These are phyloP conservation scores for Phalanger gymnotis DNA, from an alignment of 2,797 vertebrate species.

Conservation along the genomic window DNA sequence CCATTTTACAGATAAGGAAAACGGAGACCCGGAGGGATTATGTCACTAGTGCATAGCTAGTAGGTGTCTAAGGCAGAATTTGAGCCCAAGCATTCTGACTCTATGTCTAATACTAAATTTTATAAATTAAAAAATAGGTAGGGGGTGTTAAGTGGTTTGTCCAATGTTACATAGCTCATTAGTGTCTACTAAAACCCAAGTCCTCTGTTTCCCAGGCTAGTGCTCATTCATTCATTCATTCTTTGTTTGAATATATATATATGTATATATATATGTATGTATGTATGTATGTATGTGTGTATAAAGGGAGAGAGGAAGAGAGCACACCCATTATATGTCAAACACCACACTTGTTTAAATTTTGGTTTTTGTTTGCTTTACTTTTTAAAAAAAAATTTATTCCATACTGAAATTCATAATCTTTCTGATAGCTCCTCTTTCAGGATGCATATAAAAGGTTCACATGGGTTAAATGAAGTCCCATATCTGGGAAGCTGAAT, in stretches of 20 bases:
- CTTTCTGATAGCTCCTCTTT: neutral
- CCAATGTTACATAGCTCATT: neutral
- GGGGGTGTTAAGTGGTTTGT: neutral
- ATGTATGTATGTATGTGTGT: neutral
- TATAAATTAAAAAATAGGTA: neutral
- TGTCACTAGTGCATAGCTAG: conserved; percentile 13
- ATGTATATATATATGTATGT: neutral
- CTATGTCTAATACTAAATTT: neutral
- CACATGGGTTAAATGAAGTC: neutral
- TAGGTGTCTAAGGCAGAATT: neutral
- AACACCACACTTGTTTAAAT: neutral
- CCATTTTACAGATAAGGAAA: neutral
- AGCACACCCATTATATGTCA: no score
- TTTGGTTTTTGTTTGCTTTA: neutral
- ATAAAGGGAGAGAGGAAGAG: neutral
- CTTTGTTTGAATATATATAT: neutral
- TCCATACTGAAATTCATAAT: neutral
- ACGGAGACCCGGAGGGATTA: neutral
- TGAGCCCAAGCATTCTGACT: neutral
- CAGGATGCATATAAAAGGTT: neutral
- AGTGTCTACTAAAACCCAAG: neutral
- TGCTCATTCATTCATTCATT: neutral
- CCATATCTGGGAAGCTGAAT: neutral
- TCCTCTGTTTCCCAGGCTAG: neutral
- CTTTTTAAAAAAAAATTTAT: no score